phyloP scores from a whole-genome alignment of 2,888 invertebrate species.

The Disparrhopalites patrizii region DNA sequence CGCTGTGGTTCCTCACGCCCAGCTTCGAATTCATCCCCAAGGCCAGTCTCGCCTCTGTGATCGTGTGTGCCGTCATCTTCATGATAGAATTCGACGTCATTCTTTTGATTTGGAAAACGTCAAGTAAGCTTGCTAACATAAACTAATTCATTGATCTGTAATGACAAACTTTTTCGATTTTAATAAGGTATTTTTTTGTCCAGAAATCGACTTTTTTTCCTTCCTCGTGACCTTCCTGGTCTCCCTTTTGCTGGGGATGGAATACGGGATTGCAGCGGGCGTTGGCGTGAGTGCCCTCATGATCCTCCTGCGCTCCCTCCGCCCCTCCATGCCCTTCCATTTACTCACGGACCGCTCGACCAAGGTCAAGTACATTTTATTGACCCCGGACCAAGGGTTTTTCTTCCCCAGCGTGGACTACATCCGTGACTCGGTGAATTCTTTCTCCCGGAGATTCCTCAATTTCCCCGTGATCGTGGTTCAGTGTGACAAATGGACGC shows the following conservation, averaged over 20 bases:
- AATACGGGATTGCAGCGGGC: slow-evolving; percentile 81
- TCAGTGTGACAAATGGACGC: slow-evolving; percentile 24
- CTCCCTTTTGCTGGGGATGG: slow-evolving; percentile 74
- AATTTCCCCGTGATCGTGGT: slow-evolving; percentile 28
- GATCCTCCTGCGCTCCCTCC: slow-evolving; percentile 80
- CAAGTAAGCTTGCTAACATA: no score
- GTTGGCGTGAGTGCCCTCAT: slow-evolving; percentile 75
- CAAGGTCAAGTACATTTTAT: slow-evolving; percentile 26
- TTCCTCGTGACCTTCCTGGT: slow-evolving; percentile 78
- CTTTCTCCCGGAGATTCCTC: slow-evolving; percentile 31
- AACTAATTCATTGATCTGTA: no score
- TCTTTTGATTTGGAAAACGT: slow-evolving; percentile 68
- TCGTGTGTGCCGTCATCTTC: slow-evolving; percentile 82
- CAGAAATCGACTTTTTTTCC: slow-evolving; percentile 81
- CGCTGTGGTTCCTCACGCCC: slow-evolving; percentile 77
- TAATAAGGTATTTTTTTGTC: not conserved
- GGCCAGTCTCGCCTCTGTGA: slow-evolving; percentile 77
- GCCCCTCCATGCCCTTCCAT: slow-evolving; percentile 76
- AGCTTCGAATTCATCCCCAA: slow-evolving; percentile 83
- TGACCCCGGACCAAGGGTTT: slow-evolving; percentile 36
- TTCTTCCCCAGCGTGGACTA: slow-evolving; percentile 41
- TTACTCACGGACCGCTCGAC: slow-evolving; percentile 57
- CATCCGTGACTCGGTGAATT: slow-evolving; percentile 33
- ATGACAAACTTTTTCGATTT: not conserved
- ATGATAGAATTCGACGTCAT: slow-evolving; percentile 68